Conservation (phyloP, 2,797 vertebrate species). For the Tapera naevia region DNA sequence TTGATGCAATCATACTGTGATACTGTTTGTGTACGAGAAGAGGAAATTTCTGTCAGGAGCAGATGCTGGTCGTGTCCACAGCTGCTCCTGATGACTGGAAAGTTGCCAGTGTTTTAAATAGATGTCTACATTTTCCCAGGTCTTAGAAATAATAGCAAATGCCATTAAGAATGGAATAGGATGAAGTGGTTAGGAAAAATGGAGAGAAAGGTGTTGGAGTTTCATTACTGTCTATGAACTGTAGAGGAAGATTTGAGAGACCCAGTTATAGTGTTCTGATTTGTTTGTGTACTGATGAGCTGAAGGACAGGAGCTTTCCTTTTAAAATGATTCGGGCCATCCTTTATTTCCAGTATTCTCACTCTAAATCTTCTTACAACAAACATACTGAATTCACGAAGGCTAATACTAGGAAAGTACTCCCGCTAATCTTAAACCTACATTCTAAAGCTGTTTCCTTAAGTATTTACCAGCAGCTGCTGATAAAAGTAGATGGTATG, state of each 20-base stretch:
- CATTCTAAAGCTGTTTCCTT: neutral
- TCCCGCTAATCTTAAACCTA: neutral
- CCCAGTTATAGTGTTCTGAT: neutral
- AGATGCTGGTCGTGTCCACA: neutral
- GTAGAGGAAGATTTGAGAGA: neutral
- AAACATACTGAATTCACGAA: slow-evolving; percentile 33
- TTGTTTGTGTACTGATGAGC: neutral
- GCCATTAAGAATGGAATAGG: neutral
- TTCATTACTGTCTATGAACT: neutral
- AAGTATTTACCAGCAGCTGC: neutral
- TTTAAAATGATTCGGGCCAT: neutral
- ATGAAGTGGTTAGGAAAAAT: neutral
- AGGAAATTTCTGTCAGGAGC: neutral
- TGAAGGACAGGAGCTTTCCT: neutral
- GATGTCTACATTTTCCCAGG: slow-evolving; percentile 16
- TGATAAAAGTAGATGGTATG: neutral
- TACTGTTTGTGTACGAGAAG: neutral
- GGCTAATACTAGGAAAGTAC: neutral
- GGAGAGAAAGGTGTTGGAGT: neutral
- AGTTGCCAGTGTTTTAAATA: slow-evolving; percentile 29
- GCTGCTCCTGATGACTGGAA: slow-evolving; percentile 3
- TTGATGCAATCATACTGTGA: neutral
- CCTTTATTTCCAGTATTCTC: neutral
- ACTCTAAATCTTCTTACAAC: neutral
- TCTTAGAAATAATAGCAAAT: neutral